These are phyloP conservation scores for Sebastes dallii DNA, from an alignment of 2,797 vertebrate genomes.

Conservation along the genomic window DNA sequence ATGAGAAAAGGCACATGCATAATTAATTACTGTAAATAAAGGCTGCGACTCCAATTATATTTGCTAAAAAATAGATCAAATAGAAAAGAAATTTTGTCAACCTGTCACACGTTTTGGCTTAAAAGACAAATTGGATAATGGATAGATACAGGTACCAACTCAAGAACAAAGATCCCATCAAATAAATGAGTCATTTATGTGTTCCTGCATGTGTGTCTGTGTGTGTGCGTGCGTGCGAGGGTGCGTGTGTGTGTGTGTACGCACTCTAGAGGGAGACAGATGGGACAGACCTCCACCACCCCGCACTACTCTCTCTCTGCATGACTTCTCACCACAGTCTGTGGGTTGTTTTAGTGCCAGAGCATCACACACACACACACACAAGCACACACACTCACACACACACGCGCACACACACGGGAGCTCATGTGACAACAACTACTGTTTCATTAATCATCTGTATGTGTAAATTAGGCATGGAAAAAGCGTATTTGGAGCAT, in stretches of 20 bases:
- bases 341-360: conserved; percentile 58
- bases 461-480: conserved; percentile 76
- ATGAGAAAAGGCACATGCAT: conserved; percentile 42
- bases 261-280: conserved; percentile 60
- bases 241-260: neutral
- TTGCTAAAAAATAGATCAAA: conserved; percentile 55
- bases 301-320: conserved; percentile 59
- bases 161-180: conserved; percentile 20
- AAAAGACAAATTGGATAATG: conserved; percentile 7
- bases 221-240: neutral
- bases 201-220: neutral
- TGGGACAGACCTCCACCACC: conserved; percentile 64
- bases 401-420: conserved; percentile 4
- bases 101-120: conserved; percentile 21
- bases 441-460: conserved; percentile 78
- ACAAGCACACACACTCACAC: conserved; percentile 23
- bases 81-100: conserved; percentile 37
- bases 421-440: conserved; percentile 46
- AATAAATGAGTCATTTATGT: neutral
- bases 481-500: conserved; percentile 70
- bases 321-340: conserved; percentile 61
- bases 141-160: conserved; percentile 6
- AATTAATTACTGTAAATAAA: conserved; percentile 62
- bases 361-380: conserved; percentile 12
- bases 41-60: conserved; percentile 51